Percentiles rank a stretch among this genome's conserved stretches.
These are phyloP conservation scores for Menura novaehollandiae DNA, from an alignment of 2,113 vertebrate genomes.

Conservation along the genomic window DNA sequence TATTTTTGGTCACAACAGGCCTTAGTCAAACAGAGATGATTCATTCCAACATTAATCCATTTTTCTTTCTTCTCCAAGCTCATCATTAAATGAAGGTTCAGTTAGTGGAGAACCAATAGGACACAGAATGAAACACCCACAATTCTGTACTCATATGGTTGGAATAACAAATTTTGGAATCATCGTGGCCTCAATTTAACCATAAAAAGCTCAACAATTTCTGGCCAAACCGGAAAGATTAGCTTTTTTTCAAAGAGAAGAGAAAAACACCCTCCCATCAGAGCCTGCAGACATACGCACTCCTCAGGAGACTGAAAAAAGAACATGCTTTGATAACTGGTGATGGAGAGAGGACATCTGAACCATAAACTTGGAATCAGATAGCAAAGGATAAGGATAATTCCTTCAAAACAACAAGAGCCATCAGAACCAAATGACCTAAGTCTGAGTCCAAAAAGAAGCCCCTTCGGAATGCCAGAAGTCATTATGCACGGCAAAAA, in stretches of 20 bases:
- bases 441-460: background rate
- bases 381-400: background rate
- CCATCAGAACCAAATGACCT: background rate
- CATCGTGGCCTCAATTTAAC: background rate
- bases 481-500: background rate
- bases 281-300: background rate
- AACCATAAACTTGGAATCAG: background rate
- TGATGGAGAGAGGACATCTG: background rate
- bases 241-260: background rate
- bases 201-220: background rate
- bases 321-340: background rate
- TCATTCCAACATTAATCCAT: background rate
- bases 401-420: background rate
- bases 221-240: background rate
- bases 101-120: background rate
- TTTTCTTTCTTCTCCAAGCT: background rate
- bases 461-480: background rate
- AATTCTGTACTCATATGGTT: background rate
- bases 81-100: background rate
- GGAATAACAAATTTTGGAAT: background rate
- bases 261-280: background rate
- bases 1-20: background rate
- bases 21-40: background rate
- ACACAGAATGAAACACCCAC: background rate
- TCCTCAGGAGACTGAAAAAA: background rate